A percentile compares a stretch with the other conserved stretches of the same genome.
Conservation (phyloP, 2,888 invertebrate genomes). For the Plutella xylostella region DNA sequence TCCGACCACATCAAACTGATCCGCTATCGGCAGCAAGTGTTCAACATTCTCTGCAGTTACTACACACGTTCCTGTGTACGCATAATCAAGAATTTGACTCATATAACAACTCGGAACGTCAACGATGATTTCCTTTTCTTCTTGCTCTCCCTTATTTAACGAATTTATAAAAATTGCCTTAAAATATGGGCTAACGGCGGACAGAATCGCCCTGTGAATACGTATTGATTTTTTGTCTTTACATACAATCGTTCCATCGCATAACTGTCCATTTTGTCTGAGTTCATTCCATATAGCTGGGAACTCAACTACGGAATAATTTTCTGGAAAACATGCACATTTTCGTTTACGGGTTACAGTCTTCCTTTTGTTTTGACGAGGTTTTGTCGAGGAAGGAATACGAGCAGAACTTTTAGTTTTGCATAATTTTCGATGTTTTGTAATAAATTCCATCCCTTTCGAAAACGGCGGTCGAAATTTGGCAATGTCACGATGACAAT, state of each 20-base stretch:
- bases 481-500: constrained; percentile 59
- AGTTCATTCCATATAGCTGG: constrained; percentile 77
- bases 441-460: constrained; percentile 68
- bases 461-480: constrained; percentile 67
- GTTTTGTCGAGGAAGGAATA: constrained; percentile 52
- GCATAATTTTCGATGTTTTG: constrained; percentile 67
- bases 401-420: constrained; percentile 67
- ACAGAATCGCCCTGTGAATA: constrained; percentile 77
- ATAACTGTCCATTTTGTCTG: constrained; percentile 73
- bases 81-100: constrained; percentile 77
- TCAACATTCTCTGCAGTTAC: constrained; percentile 77
- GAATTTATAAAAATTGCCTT: constrained; percentile 78
- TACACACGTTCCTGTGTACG: constrained; percentile 77
- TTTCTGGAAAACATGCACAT: constrained; percentile 73
- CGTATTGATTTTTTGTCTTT: constrained; percentile 71
- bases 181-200: constrained; percentile 80
- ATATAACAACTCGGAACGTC: constrained; percentile 72
- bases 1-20: constrained; percentile 80
- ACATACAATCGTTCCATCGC: constrained; percentile 77
- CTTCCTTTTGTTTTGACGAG: constrained; percentile 56
- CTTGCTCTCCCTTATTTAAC: constrained; percentile 70
- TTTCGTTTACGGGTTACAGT: constrained; percentile 58
- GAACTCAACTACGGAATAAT: constrained; percentile 72
- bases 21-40: constrained; percentile 75
- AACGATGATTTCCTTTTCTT: constrained; percentile 71